A percentile compares a stretch with the other conserved stretches of the same genome.
phyloP scores from a whole-genome alignment of 2,113 vertebrate genomes.

The Hyla sarda region DNA sequence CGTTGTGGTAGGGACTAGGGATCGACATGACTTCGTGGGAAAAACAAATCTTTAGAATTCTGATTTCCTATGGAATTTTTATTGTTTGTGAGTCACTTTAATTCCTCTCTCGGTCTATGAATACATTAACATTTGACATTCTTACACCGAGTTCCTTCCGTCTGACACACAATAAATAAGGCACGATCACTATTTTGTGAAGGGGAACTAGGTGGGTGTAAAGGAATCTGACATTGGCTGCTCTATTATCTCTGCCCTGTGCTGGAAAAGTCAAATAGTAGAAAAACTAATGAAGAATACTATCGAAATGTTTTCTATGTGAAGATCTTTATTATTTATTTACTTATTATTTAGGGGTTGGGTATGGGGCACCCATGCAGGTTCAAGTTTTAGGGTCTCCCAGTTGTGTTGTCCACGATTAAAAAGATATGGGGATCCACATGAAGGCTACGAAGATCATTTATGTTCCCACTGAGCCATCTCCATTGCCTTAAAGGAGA shows the following conservation, averaged over 20 bases:
- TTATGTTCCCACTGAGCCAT: too few relatives aligned
- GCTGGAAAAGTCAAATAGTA: background rate
- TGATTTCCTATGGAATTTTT: background rate
- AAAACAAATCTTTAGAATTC: too few relatives aligned
- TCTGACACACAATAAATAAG: slow-evolving; percentile 11
- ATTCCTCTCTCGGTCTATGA: background rate
- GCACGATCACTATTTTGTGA: background rate
- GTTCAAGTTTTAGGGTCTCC: too few relatives aligned
- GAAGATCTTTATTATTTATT: too few relatives aligned
- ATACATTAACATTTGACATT: slow-evolving; percentile 43
- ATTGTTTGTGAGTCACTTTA: background rate
- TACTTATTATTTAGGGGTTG: too few relatives aligned
- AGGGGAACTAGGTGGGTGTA: slow-evolving; percentile 26
- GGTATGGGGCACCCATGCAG: too few relatives aligned
- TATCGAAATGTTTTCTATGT: background rate
- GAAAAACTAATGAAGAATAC: background rate
- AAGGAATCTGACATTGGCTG: slow-evolving; percentile 20
- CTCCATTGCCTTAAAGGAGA: too few relatives aligned
- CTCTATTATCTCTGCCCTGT: background rate
- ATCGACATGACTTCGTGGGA: too few relatives aligned
- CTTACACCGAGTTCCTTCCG: slow-evolving; percentile 4
- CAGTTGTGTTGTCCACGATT: too few relatives aligned
- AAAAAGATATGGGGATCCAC: too few relatives aligned
- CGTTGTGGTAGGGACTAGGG: too few relatives aligned
- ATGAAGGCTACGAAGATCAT: too few relatives aligned